phyloP scores from a whole-genome alignment of 2,113 vertebrate species.

The Zapus hudsonius region DNA sequence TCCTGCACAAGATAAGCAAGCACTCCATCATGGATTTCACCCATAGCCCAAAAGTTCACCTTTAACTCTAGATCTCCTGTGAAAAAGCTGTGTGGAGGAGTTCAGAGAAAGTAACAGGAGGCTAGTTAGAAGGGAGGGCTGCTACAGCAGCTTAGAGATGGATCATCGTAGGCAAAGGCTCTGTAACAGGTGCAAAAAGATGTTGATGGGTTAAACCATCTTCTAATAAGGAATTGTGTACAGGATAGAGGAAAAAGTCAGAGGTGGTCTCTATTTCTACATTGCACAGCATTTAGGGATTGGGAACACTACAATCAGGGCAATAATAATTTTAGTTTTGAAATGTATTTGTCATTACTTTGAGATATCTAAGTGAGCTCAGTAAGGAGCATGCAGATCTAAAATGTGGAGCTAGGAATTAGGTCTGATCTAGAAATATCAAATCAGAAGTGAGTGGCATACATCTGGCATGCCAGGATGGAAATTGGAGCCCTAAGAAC shows the following conservation, averaged over 20 bases:
- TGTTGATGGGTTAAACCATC: too few species aligned
- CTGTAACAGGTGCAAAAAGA: background rate
- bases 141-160: background rate
- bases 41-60: background rate
- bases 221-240: background rate
- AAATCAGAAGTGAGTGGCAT: background rate
- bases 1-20: background rate
- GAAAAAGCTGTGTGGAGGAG: fast-evolving
- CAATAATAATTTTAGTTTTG: background rate
- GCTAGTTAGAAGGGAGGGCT: background rate
- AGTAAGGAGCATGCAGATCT: background rate
- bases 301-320: background rate
- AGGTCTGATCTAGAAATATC: too few species aligned
- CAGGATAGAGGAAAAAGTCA: background rate
- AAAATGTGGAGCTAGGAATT: background rate
- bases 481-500: background rate
- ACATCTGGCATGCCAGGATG: background rate
- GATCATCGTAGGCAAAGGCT: background rate
- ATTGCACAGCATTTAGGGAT: background rate
- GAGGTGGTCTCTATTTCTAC: background rate
- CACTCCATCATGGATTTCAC: too few species aligned
- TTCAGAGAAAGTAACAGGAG: background rate
- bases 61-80: fast-evolving
- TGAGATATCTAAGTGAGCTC: background rate
- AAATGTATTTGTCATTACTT: background rate